These are phyloP conservation scores for Pseudoips prasinana DNA, from an alignment of 2,888 invertebrate species.

Conservation along the genomic window DNA sequence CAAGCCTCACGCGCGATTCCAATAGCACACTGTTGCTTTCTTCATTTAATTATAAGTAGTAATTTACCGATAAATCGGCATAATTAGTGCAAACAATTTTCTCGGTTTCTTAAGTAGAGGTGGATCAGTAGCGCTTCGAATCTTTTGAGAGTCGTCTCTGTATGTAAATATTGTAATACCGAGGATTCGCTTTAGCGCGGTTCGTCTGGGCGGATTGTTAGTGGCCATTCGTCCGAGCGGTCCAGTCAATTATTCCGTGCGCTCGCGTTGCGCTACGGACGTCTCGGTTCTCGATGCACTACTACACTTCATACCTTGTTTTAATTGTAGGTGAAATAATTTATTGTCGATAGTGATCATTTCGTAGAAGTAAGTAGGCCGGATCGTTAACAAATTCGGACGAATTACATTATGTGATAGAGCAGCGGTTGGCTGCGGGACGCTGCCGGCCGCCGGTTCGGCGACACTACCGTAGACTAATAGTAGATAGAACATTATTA, in stretches of 20 bases:
- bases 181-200: slow-evolving; percentile 69
- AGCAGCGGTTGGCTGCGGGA: slow-evolving; percentile 54
- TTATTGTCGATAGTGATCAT: slow-evolving; percentile 80
- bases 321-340: slow-evolving; percentile 77
- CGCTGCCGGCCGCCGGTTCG: slow-evolving; percentile 56
- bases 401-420: slow-evolving; percentile 78
- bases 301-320: slow-evolving; percentile 74
- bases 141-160: slow-evolving; percentile 62
- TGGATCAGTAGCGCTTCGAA: slow-evolving; percentile 78
- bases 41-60: slow-evolving; percentile 77
- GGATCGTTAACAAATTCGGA: slow-evolving; percentile 78
- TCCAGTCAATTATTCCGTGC: slow-evolving; percentile 78
- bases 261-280: slow-evolving; percentile 51
- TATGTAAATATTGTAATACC: slow-evolving; percentile 77
- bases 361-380: slow-evolving; percentile 79
- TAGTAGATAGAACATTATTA: slow-evolving; percentile 41
- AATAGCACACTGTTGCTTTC: slow-evolving; percentile 73
- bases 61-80: slow-evolving; percentile 66
- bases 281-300: slow-evolving; percentile 58
- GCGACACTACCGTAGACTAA: slow-evolving; percentile 36
- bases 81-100: slow-evolving; percentile 68
- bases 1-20: slow-evolving; percentile 61
- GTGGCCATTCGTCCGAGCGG: slow-evolving; percentile 51
- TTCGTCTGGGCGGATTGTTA: slow-evolving; percentile 56
- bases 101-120: slow-evolving; percentile 77